These are phyloP conservation scores for Temnothorax ravouxi DNA, from an alignment of 2,888 invertebrate genomes.

Conservation along the genomic window DNA sequence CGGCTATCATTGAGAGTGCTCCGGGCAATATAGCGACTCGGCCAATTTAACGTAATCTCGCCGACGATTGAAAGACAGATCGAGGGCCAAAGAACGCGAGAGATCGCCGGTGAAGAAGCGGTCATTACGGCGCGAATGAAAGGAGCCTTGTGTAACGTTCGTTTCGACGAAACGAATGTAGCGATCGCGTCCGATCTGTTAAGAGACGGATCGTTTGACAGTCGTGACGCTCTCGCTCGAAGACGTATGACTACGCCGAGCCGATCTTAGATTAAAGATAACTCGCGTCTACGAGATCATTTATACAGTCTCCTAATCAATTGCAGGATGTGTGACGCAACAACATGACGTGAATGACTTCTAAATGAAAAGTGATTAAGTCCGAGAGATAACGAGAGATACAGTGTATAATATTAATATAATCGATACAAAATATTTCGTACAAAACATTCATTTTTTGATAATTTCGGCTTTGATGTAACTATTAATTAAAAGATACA, in stretches of 20 bases:
- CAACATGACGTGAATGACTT: neutral
- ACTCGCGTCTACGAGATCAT: constrained; percentile 8
- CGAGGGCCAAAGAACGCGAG: constrained; percentile 63
- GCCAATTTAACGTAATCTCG: constrained; percentile 78
- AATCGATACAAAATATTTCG: neutral
- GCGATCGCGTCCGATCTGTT: neutral
- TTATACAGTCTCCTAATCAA: constrained; percentile 18
- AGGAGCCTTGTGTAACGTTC: constrained; percentile 40
- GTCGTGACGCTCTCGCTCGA: constrained; percentile 12
- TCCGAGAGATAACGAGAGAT: neutral
- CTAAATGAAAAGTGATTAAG: constrained; percentile 12
- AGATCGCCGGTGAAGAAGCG: constrained; percentile 60
- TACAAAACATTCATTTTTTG: neutral
- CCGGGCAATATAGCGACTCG: constrained; percentile 73
- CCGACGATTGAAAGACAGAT: constrained; percentile 74
- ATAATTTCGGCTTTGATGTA: neutral
- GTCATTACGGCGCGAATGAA: constrained; percentile 65
- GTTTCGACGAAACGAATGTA: neutral
- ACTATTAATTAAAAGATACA: neutral
- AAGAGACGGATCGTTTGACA: constrained; percentile 1
- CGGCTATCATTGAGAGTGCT: constrained; percentile 72
- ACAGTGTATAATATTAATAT: neutral
- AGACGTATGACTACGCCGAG: neutral
- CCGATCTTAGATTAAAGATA: constrained; percentile 17
- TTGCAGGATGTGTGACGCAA: neutral